Base-by-base conservation (phyloP, 1,140 invertebrate genomes). In the Leptopilina clavipes region DNA sequence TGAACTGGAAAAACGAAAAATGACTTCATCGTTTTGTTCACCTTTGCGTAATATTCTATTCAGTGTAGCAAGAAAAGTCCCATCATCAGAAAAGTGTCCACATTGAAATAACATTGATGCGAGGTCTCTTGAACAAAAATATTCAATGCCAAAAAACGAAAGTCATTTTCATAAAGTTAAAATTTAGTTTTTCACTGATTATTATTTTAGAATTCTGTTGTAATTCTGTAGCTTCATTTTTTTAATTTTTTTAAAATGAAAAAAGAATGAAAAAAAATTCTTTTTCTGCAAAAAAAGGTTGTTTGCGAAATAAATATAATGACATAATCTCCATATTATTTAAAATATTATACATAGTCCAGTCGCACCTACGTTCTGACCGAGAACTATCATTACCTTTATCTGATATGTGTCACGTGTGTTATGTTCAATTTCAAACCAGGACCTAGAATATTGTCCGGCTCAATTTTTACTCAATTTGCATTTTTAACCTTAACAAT, bases 11-110 rank as follows among this genome's bases (percentile, higher is more conserved):
- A 40, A 40, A 40, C 14, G 22, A 65, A 65, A 65, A 65, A 65
- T 65, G 56, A 65, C 56, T 65, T 65, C 56, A 65, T 65, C 56
- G 22, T 22, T 65, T 65, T 65, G 56, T 65, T 65, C 56, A 65
- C 56, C 12, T 65, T 65, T 65, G 31, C 56, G 56, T 19, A 65
- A 65, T 31, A 59, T 7, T 59, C 56, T 31, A 65, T 65, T 25
- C 56, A 65, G 12, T 31, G 19, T 14, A 65, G 22, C 56, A 22
- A 22, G 54, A 25, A 59, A 59, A 59, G 18, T 59, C 54, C n/a
- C 25, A 31, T 31, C 11, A 12, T 3, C 5, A 31, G 56, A 65
- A 65, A 65, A 65, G 12, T 31, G 19, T 31, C 10, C 52, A 56
- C 18, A 10, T 59, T 14, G 56, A 25, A 65, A 12, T 65, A 65